A percentile compares a stretch with the other conserved stretches of the same genome.
Conservation (phyloP, 1,140 invertebrate species). For the Nasonia giraulti region DNA sequence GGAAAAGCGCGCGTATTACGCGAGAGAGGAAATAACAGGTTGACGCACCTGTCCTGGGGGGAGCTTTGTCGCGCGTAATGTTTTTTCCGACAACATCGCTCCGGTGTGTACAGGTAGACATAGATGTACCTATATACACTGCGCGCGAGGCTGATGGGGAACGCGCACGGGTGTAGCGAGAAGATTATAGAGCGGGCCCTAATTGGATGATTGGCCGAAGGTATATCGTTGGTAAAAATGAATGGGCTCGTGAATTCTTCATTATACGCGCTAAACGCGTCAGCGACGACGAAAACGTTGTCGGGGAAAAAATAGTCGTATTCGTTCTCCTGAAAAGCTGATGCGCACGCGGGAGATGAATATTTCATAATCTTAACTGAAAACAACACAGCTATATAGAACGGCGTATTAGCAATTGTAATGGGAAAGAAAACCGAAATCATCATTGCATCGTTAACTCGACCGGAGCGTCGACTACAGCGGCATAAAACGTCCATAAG, state of each 20-base stretch:
- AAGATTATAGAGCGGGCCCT: neutral
- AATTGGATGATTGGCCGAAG: neutral
- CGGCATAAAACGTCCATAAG: neutral
- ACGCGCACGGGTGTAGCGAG: neutral
- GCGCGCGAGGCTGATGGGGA: no score
- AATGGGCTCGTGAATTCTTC: neutral
- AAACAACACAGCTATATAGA: neutral
- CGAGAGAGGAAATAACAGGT: conserved; percentile 42
- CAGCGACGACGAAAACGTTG: no score
- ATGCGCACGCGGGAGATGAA: neutral
- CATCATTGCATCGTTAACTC: neutral
- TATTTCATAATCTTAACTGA: conserved; percentile 29
- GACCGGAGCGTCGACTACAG: neutral
- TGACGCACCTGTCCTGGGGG: conserved; percentile 35
- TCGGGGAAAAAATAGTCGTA: neutral
- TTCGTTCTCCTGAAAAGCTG: neutral
- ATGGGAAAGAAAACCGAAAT: conserved; percentile 28
- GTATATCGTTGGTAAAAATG: neutral
- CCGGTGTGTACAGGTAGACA: no score
- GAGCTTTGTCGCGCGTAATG: conserved; percentile 8
- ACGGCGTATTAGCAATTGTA: conserved; percentile 19
- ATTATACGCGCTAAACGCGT: neutral
- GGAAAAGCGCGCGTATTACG: conserved; percentile 11
- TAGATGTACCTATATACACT: no score
- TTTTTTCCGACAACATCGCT: conserved; percentile 9